A percentile compares a stretch with the other conserved stretches of the same genome.
Conservation (phyloP, 2,888 invertebrate species). For the Tetropium fuscum region DNA sequence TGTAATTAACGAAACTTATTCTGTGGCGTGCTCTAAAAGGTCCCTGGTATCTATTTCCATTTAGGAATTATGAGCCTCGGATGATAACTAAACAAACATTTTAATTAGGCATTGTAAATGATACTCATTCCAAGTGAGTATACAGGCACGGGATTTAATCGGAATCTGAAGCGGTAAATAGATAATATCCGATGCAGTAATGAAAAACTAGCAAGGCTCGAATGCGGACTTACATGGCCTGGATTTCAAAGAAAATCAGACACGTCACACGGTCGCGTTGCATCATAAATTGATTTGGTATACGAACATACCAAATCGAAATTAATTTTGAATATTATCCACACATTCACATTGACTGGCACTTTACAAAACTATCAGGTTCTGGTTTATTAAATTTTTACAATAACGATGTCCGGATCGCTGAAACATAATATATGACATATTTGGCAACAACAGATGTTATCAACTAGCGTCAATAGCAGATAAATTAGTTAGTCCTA, state of each 20-base stretch:
- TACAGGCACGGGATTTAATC: conserved; percentile 4
- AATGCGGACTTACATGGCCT: not conserved
- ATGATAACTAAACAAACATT: conserved; percentile 14
- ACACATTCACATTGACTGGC: too few species aligned
- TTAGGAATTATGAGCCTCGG: conserved; percentile 9
- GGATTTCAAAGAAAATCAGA: not conserved
- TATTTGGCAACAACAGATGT: too few species aligned
- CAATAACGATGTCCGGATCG: too few species aligned
- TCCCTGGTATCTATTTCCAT: conserved; percentile 23
- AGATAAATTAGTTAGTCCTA: too few species aligned
- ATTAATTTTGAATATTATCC: too few species aligned
- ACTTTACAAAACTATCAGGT: too few species aligned
- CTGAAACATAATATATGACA: too few species aligned
- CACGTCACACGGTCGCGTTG: too few species aligned
- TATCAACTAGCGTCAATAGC: too few species aligned
- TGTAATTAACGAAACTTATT: conserved; percentile 12
- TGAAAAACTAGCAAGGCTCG: conserved; percentile 3
- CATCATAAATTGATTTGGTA: too few species aligned
- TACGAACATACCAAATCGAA: too few species aligned
- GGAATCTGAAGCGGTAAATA: not conserved
- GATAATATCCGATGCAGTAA: conserved; percentile 2
- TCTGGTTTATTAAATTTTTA: too few species aligned
- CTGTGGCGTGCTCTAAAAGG: conserved; percentile 11
- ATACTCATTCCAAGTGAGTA: conserved; percentile 6
- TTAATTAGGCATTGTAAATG: conserved; percentile 23